Base-by-base conservation (phyloP, 2,113 vertebrate genomes). In the Clarias gariepinus region DNA sequence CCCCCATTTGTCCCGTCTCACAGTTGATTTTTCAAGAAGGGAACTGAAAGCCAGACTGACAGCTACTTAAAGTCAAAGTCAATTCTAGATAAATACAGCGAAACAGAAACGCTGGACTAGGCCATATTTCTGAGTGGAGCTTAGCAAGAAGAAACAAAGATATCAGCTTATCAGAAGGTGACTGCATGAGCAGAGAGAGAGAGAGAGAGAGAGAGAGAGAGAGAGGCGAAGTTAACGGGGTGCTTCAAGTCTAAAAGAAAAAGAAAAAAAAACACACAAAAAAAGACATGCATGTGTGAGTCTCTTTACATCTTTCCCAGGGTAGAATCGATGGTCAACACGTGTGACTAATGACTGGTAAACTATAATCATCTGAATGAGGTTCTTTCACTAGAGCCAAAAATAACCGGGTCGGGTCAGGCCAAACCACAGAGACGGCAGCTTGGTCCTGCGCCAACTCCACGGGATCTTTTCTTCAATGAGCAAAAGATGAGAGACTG, bases 341-440 rank as follows among this genome's bases (percentile, higher is more conserved):
- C 77, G 57, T 80, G 80, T 66, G 71, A 74, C 47, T 81, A 74
- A 84, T 86, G 76, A 58, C 82, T 79, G 63, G 69, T 88, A 85
- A 87, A 84, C 74, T 84, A 69, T 77, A 52, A 61, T 86, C n/a
- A 82, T 88, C 81, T 78, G 60, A 41, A 85, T 36, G 10, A 68
- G 52, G 61, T 73, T 88, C 57, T 63, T 89, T 87, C 60, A 25
- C 68, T 28, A 61, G 5, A 71, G 74, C 61, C 69, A 87, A 86
- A 88, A 88, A 88, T 88, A 86, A 71, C 53, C 78, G 73, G 85
- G 78, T 81, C 85, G 85, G 82, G 66, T 36, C 69, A 85, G 85
- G 30, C 33, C 55, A 81, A 23, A 77, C 33, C 74, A 78, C 64
- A 57, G 63, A 52, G 52, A 81, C 52, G 57, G 57, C 78, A 66